phyloP scores from a whole-genome alignment of 2,888 invertebrate species.

The Orthonevra nobilis region DNA sequence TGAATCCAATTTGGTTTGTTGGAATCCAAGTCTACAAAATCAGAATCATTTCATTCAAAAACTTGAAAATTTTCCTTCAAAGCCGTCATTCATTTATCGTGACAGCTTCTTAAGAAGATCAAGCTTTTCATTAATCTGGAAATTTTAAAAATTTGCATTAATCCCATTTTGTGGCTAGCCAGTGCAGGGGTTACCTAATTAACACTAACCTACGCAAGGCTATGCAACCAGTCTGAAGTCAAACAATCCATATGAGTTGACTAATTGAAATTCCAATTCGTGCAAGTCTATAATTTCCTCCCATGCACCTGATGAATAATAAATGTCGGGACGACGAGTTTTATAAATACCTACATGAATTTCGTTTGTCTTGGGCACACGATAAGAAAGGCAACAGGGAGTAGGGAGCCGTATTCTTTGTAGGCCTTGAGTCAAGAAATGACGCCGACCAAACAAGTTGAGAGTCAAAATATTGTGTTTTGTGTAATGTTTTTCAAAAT shows the following conservation, averaged over 20 bases:
- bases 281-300: not conserved
- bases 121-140: no score
- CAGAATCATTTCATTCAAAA: no score
- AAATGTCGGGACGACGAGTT: conserved; percentile 4
- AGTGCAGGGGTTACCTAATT: no score
- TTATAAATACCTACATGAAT: conserved; percentile 36
- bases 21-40: no score
- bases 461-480: conserved; percentile 4
- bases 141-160: no score
- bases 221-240: no score
- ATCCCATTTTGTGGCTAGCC: no score
- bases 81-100: no score
- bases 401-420: conserved; percentile 9
- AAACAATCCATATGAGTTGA: conserved; percentile 11
- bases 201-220: conserved; percentile 3
- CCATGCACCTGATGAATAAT: conserved; percentile 48
- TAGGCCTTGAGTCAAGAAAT: conserved; percentile 13
- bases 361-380: not conserved
- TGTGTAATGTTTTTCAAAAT: conserved; percentile 35
- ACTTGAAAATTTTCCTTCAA: no score
- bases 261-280: conserved; percentile 36
- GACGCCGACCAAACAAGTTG: conserved; percentile 2
- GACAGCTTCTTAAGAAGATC: no score
- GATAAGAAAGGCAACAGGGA: not conserved
- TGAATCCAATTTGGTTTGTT: no score